phyloP scores from a whole-genome alignment of 2,113 vertebrate genomes.

The Lophura nycthemera region DNA sequence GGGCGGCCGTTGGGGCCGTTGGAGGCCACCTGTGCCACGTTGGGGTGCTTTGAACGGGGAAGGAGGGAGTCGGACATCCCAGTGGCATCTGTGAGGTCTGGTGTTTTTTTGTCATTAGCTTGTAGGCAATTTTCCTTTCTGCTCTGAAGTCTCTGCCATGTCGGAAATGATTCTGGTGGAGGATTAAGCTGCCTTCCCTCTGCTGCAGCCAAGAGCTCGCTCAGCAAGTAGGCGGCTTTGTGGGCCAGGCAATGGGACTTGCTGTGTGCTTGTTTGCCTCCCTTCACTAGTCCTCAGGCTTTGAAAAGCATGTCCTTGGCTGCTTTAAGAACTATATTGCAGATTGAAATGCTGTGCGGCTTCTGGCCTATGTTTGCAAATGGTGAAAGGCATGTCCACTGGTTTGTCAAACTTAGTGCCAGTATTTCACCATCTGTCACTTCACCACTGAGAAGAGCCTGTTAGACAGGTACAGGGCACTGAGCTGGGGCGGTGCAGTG shows the following conservation, averaged over 20 bases:
- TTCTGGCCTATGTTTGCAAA: background rate
- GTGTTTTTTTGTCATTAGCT: background rate
- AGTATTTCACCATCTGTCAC: background rate
- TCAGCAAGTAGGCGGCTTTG: background rate
- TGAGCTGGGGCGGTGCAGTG: background rate
- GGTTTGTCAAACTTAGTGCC: background rate
- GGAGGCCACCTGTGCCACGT: background rate
- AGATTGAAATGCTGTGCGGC: background rate
- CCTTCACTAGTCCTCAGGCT: background rate
- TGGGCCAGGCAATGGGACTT: accelerated
- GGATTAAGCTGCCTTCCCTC: background rate
- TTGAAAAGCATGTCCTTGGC: background rate
- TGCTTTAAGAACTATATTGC: background rate
- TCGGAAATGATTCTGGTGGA: background rate
- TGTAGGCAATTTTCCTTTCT: background rate
- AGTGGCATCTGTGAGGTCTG: background rate
- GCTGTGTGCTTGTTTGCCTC: background rate
- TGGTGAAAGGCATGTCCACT: background rate
- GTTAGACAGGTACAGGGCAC: background rate
- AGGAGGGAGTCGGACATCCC: background rate
- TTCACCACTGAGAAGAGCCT: background rate
- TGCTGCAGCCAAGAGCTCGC: background rate
- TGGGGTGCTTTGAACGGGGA: background rate
- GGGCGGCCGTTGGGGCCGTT: background rate
- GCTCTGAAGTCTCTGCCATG: background rate